Evolutionary conservation across 1,140 invertebrate genomes (phyloP).

Genomic region (Aphelinus atriplicis): DNA sequence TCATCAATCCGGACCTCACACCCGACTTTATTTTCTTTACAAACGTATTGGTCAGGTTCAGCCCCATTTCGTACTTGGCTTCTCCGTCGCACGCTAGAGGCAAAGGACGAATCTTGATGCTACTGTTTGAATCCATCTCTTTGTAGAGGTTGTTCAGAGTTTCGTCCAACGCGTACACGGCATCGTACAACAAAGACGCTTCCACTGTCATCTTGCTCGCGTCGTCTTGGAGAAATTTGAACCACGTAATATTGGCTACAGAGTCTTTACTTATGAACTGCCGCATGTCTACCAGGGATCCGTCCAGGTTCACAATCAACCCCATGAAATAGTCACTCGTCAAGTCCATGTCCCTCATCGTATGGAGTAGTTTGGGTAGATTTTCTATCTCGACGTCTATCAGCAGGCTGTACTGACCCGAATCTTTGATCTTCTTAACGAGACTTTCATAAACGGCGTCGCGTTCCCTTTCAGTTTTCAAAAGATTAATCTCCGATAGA

Average conservation of each 20-base stretch:
- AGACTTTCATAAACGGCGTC: background rate
- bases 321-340: constrained; percentile 13
- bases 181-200: constrained; percentile 80
- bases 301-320: background rate
- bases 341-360: background rate
- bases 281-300: background rate
- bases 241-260: constrained; percentile 2
- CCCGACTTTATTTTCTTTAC: constrained; percentile 68
- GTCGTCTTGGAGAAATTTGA: constrained; percentile 1
- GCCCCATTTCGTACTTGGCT: constrained; percentile 74
- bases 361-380: background rate
- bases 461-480: background rate
- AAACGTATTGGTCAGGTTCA: constrained; percentile 78
- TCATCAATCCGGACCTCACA: constrained; percentile 79
- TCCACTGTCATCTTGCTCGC: constrained; percentile 51
- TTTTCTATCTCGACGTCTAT: constrained; percentile 5
- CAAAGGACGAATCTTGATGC: constrained; percentile 58
- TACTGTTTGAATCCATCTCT: constrained; percentile 62
- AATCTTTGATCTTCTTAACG: background rate
- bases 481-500: background rate
- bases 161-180: constrained; percentile 76
- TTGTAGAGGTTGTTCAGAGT: constrained; percentile 69
- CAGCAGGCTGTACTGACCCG: background rate
- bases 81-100: constrained; percentile 71
- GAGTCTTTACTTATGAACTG: background rate